A percentile compares a stretch with the other conserved stretches of the same genome.
Evolutionary conservation across 2,888 invertebrate species (phyloP).

Genomic region (Drosophila ezoana): DNA sequence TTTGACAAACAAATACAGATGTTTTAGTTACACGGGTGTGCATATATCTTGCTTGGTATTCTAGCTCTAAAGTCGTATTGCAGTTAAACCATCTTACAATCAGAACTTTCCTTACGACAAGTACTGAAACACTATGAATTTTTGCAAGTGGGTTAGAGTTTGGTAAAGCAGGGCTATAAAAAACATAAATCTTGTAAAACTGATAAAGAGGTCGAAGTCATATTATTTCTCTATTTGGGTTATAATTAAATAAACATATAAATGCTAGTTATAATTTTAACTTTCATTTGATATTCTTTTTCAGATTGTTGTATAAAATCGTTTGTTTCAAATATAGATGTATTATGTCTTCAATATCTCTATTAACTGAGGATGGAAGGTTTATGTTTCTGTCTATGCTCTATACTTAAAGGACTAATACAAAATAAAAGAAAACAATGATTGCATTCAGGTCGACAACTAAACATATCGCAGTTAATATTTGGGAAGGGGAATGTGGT

Average conservation of each 20-base stretch:
- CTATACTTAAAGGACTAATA: slow-evolving; percentile 2
- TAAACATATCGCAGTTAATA: slow-evolving; percentile 2
- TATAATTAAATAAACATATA: background rate
- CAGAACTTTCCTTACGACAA: slow-evolving; percentile 25
- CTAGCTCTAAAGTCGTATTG: slow-evolving; percentile 25
- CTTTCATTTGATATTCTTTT: background rate
- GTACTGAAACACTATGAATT: slow-evolving; percentile 15
- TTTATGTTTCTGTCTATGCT: background rate
- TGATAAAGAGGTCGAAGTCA: background rate
- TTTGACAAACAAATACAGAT: slow-evolving; percentile 31
- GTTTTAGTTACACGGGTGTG: slow-evolving; percentile 56
- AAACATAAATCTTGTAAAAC: slow-evolving; percentile 7
- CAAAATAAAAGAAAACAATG: background rate
- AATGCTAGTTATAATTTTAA: background rate
- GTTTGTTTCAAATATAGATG: background rate
- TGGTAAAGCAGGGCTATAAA: slow-evolving; percentile 10
- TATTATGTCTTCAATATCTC: too few species aligned
- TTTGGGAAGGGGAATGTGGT: slow-evolving; percentile 15
- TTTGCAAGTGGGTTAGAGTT: slow-evolving; percentile 8
- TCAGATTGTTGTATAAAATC: background rate
- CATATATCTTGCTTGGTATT: slow-evolving; percentile 40
- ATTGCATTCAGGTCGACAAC: slow-evolving; percentile 4
- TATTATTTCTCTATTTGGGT: slow-evolving; percentile 3
- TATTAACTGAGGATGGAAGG: background rate
- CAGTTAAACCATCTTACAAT: slow-evolving; percentile 9